These are phyloP conservation scores for Agrotis puta DNA, from an alignment of 2,888 invertebrate species.

Conservation along the genomic window DNA sequence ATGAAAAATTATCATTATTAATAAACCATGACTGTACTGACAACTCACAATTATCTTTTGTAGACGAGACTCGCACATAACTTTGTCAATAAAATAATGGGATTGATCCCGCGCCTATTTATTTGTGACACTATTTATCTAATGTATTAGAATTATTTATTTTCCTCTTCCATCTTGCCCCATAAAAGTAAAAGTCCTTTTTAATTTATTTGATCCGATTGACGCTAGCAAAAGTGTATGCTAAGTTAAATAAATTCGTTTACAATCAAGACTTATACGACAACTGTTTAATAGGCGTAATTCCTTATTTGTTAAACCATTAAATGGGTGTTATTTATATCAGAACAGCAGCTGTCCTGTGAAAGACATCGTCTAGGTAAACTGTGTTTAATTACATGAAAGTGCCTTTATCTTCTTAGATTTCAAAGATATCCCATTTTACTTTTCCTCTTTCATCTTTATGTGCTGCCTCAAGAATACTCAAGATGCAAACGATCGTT, in stretches of 20 bases:
- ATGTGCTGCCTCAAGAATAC: not conserved
- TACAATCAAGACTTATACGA: slow-evolving; percentile 21
- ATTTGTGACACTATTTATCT: not conserved
- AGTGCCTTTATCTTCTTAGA: not conserved
- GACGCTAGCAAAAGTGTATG: not conserved
- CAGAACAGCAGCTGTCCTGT: slow-evolving; percentile 15
- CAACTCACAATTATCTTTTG: slow-evolving; percentile 37
- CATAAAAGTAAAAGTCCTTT: not conserved
- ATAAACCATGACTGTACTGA: slow-evolving; percentile 46
- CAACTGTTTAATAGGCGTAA: slow-evolving; percentile 16
- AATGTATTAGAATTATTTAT: no score
- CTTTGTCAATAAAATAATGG: not conserved
- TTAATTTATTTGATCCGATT: slow-evolving; percentile 4
- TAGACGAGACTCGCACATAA: slow-evolving; percentile 7
- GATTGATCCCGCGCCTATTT: not conserved
- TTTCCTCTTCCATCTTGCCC: not conserved
- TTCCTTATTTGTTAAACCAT: slow-evolving; percentile 16
- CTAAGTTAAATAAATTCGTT: slow-evolving; percentile 29
- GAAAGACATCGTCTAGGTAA: not conserved
- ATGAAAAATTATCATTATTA: slow-evolving; percentile 79
- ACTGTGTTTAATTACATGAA: slow-evolving; percentile 20
- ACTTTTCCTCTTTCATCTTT: slow-evolving; percentile 7
- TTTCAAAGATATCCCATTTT: slow-evolving; percentile 4
- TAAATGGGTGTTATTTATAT: slow-evolving; percentile 35
- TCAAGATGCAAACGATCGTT: not conserved